Base-by-base conservation (phyloP, 1,140 invertebrate species). In the Pseudomyrmex sp. region DNA sequence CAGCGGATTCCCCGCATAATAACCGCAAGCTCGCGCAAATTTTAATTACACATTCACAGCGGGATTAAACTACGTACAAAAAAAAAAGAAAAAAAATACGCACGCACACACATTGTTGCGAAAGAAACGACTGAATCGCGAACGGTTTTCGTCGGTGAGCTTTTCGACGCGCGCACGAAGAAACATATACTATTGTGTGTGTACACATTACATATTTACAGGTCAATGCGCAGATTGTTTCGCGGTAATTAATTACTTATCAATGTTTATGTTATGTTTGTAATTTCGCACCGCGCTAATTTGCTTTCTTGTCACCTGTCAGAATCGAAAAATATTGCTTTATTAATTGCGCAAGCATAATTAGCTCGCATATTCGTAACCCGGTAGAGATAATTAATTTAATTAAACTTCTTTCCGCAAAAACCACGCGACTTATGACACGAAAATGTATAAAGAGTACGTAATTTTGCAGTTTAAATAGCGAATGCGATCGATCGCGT, bases 31-130 rank as follows among this genome's bases (percentile, higher is more conserved):
- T 74, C 85, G 77, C 82, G 82, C 83, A 86, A 88, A 91, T 92
- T 91, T 92, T 92, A 92, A 92, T 91, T 92, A 91, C 88, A 88
- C 88, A 88, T 91, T 88, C 75, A 79, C 77, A 44, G 52, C 73
- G 63, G 66, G 54, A 85, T 70, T 59, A 73, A 82, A 82, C 75
- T 80, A 61, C 20, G 7, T 8, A 8, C 3, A 35, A 54, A 83
- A 63, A 83, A 63, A 26, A 26, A 26, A 26, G 7, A 35, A 35
- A 35, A 35, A 35, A 35, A 35, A 35, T 26, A 26, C 26, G 1
- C 26, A 26, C 26, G 26, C 26, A 83, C 2, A 26, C 2, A 18
- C 1, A 23, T 5, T 2, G 5, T 18, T 2, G 46, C 70, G 50
- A 35, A 46, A 62, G 18, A 82, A 54, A 26, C 18, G 13, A 9